phyloP scores from a whole-genome alignment of 1,140 invertebrate species.

The Macrobrachium nipponense region DNA sequence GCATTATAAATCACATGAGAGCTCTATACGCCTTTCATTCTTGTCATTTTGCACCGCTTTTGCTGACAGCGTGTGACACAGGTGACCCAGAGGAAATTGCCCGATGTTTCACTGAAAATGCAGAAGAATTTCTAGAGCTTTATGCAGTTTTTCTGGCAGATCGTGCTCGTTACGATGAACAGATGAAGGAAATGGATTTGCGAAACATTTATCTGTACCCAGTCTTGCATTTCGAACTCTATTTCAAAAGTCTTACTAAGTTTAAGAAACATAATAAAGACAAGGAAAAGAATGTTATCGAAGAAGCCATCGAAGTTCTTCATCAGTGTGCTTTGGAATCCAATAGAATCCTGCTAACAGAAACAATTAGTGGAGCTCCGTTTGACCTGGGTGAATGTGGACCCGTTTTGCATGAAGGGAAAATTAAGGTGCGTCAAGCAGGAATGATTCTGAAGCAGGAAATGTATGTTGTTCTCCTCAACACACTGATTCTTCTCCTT shows the following conservation, averaged over 20 bases:
- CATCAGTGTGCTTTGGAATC: slow-evolving; percentile 12
- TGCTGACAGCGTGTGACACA: slow-evolving; percentile 5
- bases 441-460: slow-evolving; percentile 32
- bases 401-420: slow-evolving; percentile 21
- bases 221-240: slow-evolving; percentile 12
- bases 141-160: slow-evolving; percentile 41
- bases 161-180: neutral
- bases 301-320: slow-evolving; percentile 23
- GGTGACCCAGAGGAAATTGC: slow-evolving; percentile 6
- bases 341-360: slow-evolving; percentile 37
- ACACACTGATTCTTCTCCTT: slow-evolving; percentile 40
- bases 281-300: neutral
- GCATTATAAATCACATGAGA: slow-evolving; percentile 14
- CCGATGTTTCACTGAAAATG: slow-evolving; percentile 35
- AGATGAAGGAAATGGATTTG: neutral
- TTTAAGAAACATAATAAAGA: neutral
- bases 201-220: neutral
- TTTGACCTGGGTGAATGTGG: slow-evolving; percentile 40
- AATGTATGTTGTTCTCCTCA: slow-evolving; percentile 25
- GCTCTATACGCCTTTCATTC: slow-evolving; percentile 23
- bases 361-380: slow-evolving; percentile 30
- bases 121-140: slow-evolving; percentile 18
- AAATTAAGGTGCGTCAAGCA: slow-evolving; percentile 28
- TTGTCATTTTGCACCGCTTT: slow-evolving; percentile 1
- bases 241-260: slow-evolving; percentile 6